phyloP scores from a whole-genome alignment of 1,140 invertebrate genomes.

The Heterodera carotae region DNA sequence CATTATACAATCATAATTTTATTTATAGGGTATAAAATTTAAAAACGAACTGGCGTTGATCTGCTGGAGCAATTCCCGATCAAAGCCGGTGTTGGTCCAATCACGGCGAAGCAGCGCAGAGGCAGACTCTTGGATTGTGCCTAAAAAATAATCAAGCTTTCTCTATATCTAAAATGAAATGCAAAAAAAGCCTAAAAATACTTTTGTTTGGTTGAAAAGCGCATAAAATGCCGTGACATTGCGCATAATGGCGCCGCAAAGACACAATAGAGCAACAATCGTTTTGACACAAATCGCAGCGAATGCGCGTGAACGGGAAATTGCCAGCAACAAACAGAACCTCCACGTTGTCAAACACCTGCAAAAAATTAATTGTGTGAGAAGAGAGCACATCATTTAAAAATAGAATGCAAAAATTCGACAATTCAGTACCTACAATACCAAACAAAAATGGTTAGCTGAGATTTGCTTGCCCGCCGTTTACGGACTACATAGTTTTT shows the following conservation, averaged over 20 bases:
- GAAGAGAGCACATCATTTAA: too few species aligned
- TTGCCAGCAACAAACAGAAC: not conserved
- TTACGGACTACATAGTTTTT: too few species aligned
- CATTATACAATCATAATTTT: too few species aligned
- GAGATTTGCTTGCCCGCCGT: too few species aligned
- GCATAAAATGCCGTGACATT: conserved; percentile 1
- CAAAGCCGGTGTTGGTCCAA: not conserved
- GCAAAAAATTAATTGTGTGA: too few species aligned
- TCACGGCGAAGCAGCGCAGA: not conserved
- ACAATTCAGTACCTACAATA: too few species aligned
- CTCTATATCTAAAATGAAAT: not conserved
- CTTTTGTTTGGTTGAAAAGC: conserved; percentile 3
- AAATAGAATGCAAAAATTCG: too few species aligned
- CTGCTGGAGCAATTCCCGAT: conserved; percentile 3
- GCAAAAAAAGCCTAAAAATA: not conserved
- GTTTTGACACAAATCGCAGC: not conserved
- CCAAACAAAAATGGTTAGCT: too few species aligned
- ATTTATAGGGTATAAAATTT: too few species aligned
- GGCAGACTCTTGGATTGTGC: not conserved
- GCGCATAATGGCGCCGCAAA: not conserved
- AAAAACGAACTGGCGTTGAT: not conserved
- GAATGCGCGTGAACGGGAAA: conserved; percentile 10
- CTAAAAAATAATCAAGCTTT: not conserved
- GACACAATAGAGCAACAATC: not conserved
- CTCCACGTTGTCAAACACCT: not conserved